Conservation (phyloP, 2,113 vertebrate species). For the Rousettus leschenaultii region DNA sequence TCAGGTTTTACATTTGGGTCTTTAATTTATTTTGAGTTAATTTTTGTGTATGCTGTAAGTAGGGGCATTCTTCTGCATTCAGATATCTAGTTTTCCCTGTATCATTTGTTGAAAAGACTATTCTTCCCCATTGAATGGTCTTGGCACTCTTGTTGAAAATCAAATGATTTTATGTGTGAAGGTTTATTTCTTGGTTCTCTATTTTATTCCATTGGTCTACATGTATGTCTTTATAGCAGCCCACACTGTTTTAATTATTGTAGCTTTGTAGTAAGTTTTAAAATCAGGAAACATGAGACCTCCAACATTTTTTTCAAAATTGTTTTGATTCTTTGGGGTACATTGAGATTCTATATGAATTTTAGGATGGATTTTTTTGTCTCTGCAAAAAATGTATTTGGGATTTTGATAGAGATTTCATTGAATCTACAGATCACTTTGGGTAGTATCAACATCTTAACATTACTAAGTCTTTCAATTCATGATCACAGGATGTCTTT, state of each 20-base stretch:
- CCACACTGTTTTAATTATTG: neutral
- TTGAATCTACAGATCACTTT: neutral
- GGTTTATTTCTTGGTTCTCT: neutral
- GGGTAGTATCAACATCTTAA: neutral
- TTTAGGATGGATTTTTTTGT: neutral
- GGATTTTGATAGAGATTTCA: neutral
- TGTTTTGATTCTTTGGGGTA: neutral
- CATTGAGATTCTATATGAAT: neutral
- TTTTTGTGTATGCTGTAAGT: neutral
- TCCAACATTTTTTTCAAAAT: neutral
- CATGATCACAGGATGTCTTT: neutral
- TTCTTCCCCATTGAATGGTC: neutral
- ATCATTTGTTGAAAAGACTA: neutral
- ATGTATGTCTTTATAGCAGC: neutral
- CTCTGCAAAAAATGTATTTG: neutral
- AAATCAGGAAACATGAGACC: neutral
- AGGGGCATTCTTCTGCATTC: neutral
- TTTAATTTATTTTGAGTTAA: neutral
- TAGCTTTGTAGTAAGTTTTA: neutral
- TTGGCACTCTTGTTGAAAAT: neutral
- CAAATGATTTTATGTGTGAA: neutral
- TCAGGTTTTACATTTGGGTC: neutral
- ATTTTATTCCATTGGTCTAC: neutral
- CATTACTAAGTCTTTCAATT: neutral
- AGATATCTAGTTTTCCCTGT: neutral